Evolutionary conservation across 2,888 invertebrate genomes (phyloP), one percentile per base, ranked within the genome.

Genomic region (Spisula solida): DNA sequence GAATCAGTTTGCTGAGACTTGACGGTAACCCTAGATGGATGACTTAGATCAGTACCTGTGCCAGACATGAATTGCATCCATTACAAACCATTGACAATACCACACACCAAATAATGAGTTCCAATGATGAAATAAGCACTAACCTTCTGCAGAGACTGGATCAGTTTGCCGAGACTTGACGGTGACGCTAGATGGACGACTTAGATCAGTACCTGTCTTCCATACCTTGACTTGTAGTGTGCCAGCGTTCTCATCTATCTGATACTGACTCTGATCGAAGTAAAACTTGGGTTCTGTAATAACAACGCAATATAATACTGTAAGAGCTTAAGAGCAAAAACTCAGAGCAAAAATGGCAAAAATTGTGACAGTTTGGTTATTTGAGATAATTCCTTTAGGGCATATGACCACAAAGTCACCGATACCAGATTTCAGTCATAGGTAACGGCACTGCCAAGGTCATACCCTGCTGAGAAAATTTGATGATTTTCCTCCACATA

Each of bases 121-220:
- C 60, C 25, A 4, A 66, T 10, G 60, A 25, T 25, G 5, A 66
- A n/a, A 66, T 66, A 0, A 75, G 31, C 4, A 12, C 80, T 89
- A 86, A 96, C 96, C 94, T 92, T 96, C 94, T 78, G 96, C 96
- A n/a, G 96, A 95, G 6, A 91, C 82, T 5, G 94, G 94, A 29
- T 94, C 90, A 25, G 93, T 93, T 78, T 93, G 91, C 29, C 95
- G 90, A 12, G 97, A 96, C 66, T 95, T 92, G 14, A 97, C 96
- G 0, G 96, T 95, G n/a, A 96, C 95, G 82, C 95, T 95, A 0
- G 96, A 95, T 5, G 95, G 92, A 48, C 94, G 93, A 86, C 94
- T 95, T 29, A 96, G 94, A 93, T 97, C 97, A 31, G 96, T 95
- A 10, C 97, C 96, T 0, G 95, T 95, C 56, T 96, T 94, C 95